Evolutionary conservation across 2,888 invertebrate species (phyloP).

Genomic region (Girardia tigrina): DNA sequence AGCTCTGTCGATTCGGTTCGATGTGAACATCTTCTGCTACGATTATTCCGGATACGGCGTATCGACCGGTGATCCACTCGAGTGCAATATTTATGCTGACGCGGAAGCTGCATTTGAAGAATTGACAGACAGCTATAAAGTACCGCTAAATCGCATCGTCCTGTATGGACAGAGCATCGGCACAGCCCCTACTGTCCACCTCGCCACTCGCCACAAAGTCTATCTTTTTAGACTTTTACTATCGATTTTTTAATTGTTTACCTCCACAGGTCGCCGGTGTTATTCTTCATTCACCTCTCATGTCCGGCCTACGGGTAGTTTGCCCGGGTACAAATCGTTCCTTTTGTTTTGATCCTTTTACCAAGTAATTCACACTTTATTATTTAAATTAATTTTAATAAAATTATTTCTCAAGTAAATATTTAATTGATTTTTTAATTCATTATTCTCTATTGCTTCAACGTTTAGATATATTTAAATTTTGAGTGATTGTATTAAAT

Average conservation of each 20-base stretch:
- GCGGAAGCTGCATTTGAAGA: slow-evolving; percentile 93
- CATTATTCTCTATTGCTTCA: too few relatives aligned
- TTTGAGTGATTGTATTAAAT: too few relatives aligned
- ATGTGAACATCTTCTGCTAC: too few relatives aligned
- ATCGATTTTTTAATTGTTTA: too few relatives aligned
- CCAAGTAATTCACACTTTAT: slow-evolving; percentile 52
- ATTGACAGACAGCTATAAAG: slow-evolving; percentile 68
- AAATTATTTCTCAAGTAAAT: too few relatives aligned
- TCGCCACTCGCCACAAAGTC: slow-evolving; percentile 56
- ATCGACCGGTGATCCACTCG: slow-evolving; percentile 88
- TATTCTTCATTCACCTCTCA: slow-evolving; percentile 86
- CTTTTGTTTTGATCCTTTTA: slow-evolving; percentile 98
- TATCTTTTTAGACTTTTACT: too few relatives aligned
- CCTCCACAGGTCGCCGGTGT: slow-evolving; percentile 76
- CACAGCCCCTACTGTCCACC: slow-evolving; percentile 89
- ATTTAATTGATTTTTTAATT: too few relatives aligned
- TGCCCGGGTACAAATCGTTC: slow-evolving; percentile 90
- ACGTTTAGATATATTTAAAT: too few relatives aligned
- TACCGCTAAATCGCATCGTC: slow-evolving; percentile 86
- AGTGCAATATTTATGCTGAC: slow-evolving; percentile 95
- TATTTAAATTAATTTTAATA: too few relatives aligned
- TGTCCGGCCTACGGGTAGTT: slow-evolving; percentile 93
- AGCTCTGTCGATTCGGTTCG: too few relatives aligned
- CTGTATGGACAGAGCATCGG: slow-evolving; percentile 97
- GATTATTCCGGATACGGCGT: too few relatives aligned